These are phyloP conservation scores for Drosophila subsilvestris DNA, from an alignment of 2,888 invertebrate genomes.

Conservation along the genomic window DNA sequence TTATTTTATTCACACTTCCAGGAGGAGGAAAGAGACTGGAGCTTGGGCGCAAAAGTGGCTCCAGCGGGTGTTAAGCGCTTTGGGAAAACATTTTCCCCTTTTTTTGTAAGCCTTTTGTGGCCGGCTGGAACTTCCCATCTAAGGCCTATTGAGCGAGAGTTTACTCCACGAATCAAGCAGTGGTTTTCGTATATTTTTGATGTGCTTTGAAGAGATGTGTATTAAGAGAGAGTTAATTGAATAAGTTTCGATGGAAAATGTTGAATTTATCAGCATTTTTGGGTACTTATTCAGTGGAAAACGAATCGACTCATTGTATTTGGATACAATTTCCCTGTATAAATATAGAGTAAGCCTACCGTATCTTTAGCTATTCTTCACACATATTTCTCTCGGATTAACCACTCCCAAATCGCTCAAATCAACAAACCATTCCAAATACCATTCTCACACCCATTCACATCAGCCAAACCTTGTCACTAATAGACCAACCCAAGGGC, in stretches of 20 bases:
- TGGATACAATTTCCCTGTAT: too few relatives aligned
- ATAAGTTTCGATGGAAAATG: slow-evolving; percentile 26
- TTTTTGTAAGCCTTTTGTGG: slow-evolving; percentile 20
- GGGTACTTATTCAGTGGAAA: too few relatives aligned
- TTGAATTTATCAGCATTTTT: background rate
- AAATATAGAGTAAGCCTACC: too few relatives aligned
- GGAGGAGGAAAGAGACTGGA: background rate
- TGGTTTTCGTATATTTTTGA: slow-evolving; percentile 19
- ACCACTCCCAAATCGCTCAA: background rate
- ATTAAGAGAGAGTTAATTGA: slow-evolving; percentile 4
- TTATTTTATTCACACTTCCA: slow-evolving; percentile 45
- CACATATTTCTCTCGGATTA: too few relatives aligned
- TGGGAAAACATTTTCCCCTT: slow-evolving; percentile 54
- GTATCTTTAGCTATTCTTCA: too few relatives aligned
- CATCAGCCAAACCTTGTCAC: slow-evolving; percentile 22
- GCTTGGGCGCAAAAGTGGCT: background rate
- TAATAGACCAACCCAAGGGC: slow-evolving; percentile 31
- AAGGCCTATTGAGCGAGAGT: slow-evolving; percentile 7
- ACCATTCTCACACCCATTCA: slow-evolving; percentile 1
- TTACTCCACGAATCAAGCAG: slow-evolving; percentile 4
- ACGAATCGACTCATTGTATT: too few relatives aligned
- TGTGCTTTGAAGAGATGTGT: slow-evolving; percentile 14
- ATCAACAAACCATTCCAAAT: background rate
- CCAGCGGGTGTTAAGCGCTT: slow-evolving; percentile 38
- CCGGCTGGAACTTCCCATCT: background rate